Evolutionary conservation across 1,140 invertebrate genomes (phyloP).

Genomic region (Drosophila sechellia): DNA sequence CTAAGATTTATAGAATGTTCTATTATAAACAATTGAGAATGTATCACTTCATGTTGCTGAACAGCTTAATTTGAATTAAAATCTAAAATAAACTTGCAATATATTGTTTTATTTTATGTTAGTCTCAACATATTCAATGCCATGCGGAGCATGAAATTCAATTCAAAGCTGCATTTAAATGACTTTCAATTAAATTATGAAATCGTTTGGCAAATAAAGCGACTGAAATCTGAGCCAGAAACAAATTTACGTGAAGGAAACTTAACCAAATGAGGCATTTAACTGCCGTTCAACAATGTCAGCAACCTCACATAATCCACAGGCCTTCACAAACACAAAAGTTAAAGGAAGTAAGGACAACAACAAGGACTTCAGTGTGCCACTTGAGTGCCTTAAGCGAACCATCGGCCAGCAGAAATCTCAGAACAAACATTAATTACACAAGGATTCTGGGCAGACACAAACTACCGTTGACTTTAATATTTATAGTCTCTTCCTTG

Average conservation of each 20-base stretch:
- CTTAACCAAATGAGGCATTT: slow-evolving; percentile 67
- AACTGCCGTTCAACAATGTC: slow-evolving; percentile 66
- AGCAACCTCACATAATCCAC: slow-evolving; percentile 66
- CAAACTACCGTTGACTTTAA: slow-evolving; percentile 71
- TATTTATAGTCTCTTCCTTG: slow-evolving; percentile 64
- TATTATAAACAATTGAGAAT: too few species aligned
- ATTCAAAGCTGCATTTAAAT: slow-evolving; percentile 2
- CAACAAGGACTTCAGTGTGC: slow-evolving; percentile 56
- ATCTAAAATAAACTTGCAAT: not conserved
- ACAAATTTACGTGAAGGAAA: slow-evolving; percentile 34
- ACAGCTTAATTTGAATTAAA: too few species aligned
- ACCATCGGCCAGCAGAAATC: slow-evolving; percentile 43
- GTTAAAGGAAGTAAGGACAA: slow-evolving; percentile 15
- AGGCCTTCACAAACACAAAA: slow-evolving; percentile 28
- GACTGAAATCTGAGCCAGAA: slow-evolving; percentile 10
- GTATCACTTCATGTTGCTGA: too few species aligned
- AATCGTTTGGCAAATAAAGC: slow-evolving; percentile 19
- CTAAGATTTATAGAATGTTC: not conserved
- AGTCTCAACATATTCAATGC: too few species aligned
- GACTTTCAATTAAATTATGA: slow-evolving; percentile 15
- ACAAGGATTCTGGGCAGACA: slow-evolving; percentile 64
- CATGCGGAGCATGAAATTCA: not conserved
- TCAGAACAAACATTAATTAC: slow-evolving; percentile 75
- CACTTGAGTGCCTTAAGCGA: slow-evolving; percentile 60
- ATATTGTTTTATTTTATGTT: too few species aligned